phyloP scores from a whole-genome alignment of 1,140 invertebrate genomes.

The Drosophila bifasciata region DNA sequence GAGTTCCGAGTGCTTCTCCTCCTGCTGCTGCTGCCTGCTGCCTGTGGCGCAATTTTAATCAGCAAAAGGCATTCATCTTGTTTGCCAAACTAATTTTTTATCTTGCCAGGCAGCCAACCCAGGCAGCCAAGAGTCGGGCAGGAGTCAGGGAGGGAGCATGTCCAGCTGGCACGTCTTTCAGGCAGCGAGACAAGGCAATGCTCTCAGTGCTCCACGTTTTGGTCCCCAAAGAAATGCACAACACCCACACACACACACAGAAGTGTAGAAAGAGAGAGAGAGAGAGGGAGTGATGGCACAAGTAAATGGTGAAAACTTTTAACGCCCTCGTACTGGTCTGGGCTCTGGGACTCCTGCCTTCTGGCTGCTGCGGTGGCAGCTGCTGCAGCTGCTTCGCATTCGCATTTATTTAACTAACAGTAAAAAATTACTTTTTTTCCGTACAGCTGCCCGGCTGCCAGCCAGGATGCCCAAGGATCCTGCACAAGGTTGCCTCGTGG shows the following conservation, averaged over 20 bases:
- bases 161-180: constrained; percentile 68
- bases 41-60: constrained; percentile 71
- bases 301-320: constrained; percentile 75
- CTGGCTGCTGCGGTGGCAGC: constrained; percentile 52
- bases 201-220: constrained; percentile 19
- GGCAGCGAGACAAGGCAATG: constrained; percentile 68
- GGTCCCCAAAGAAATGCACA: constrained; percentile 70
- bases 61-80: constrained; percentile 83
- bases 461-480: too few relatives aligned
- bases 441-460: too few relatives aligned
- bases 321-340: constrained; percentile 64
- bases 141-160: constrained; percentile 10
- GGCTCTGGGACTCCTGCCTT: not conserved
- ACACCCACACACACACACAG: constrained; percentile 7
- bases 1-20: constrained; percentile 2
- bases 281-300: constrained; percentile 42
- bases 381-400: constrained; percentile 63
- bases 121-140: constrained; percentile 23
- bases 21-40: constrained; percentile 11
- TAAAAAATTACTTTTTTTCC: constrained; percentile 79
- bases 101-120: constrained; percentile 65
- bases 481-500: constrained; percentile 29
- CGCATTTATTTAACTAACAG: constrained; percentile 83
- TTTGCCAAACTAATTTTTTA: constrained; percentile 83
- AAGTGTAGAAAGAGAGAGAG: too few relatives aligned